Base-by-base conservation (phyloP, 2,888 invertebrate genomes). In the Encarsia formosa region DNA sequence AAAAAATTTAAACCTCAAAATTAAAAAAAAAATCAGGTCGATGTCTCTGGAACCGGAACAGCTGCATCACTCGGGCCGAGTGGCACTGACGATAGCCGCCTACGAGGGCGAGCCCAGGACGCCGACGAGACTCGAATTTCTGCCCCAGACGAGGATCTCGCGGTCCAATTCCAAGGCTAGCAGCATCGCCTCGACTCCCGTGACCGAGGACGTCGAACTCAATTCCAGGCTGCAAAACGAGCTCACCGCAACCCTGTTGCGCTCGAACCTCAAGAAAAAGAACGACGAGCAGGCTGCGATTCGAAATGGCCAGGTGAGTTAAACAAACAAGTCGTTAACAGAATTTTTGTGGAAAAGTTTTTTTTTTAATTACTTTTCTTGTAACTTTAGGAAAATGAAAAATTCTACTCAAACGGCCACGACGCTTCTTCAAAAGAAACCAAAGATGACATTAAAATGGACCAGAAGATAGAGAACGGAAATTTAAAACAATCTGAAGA, bases 261-360 rank as follows among this genome's bases (percentile, higher is more conserved):
- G 88, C 69, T 87, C 88, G 45, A 87, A 88, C 77, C 78, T 88
- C 64, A 82, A 81, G 64, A 84, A 84, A 75, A 81, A 82, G 75
- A 86, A 3, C 6, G n/a, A n/a, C n/a, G n/a, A n/a, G n/a, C n/a
- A n/a, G n/a, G n/a, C n/a, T n/a, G n/a, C n/a, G n/a, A n/a, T n/a
- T n/a, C n/a, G n/a, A n/a, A 26, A 26, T 11, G 26, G 6, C 26
- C 6, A 26, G 26, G 26, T 26, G 26, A 26, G 26, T 26, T n/a
- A n/a, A n/a, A n/a, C n/a, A n/a, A n/a, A n/a, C n/a, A n/a, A n/a
- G n/a, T n/a, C n/a, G n/a, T n/a, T n/a, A n/a, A n/a, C n/a, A n/a
- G n/a, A n/a, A n/a, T n/a, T n/a, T n/a, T n/a, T n/a, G n/a, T 31
- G 13, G 15, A 15, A 31, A 6, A 6, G 4, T 4, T 3, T 31